Evolutionary conservation across 2,888 invertebrate species (phyloP).

Genomic region (Beris morrisii): DNA sequence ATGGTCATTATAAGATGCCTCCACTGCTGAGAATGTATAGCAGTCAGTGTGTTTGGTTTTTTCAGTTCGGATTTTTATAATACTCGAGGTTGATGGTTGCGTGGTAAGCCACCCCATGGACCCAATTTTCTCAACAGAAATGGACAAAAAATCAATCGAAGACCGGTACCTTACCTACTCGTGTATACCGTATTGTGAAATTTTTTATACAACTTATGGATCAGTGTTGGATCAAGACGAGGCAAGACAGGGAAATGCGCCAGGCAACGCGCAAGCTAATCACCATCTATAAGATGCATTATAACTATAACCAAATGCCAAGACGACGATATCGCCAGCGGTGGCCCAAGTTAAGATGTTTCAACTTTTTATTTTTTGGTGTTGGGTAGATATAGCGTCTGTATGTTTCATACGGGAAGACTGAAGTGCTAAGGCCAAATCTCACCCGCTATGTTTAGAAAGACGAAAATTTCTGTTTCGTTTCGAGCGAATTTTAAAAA

Average conservation of each 20-base stretch:
- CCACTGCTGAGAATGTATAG: too few relatives aligned
- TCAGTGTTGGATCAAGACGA: constrained; percentile 1
- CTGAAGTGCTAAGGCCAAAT: too few relatives aligned
- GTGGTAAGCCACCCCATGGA: constrained; percentile 13
- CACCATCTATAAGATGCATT: background rate
- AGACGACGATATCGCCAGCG: background rate
- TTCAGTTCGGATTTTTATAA: too few relatives aligned
- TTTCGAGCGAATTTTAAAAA: background rate
- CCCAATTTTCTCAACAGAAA: constrained; percentile 26
- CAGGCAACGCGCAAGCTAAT: background rate
- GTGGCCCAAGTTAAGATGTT: too few relatives aligned
- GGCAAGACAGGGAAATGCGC: background rate
- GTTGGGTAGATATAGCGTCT: background rate
- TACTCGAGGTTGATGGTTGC: background rate
- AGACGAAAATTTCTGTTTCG: background rate
- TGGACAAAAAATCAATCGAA: constrained; percentile 23
- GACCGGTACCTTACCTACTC: background rate
- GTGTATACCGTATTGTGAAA: background rate
- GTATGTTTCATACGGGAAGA: background rate
- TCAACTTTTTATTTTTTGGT: background rate
- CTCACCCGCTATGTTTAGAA: too few relatives aligned
- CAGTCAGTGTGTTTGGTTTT: too few relatives aligned
- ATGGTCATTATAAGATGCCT: constrained; percentile 13
- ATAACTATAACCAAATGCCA: background rate
- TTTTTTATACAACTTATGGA: background rate